Evolutionary conservation across 2,888 invertebrate genomes (phyloP).

Genomic region (Magallana nippona): DNA sequence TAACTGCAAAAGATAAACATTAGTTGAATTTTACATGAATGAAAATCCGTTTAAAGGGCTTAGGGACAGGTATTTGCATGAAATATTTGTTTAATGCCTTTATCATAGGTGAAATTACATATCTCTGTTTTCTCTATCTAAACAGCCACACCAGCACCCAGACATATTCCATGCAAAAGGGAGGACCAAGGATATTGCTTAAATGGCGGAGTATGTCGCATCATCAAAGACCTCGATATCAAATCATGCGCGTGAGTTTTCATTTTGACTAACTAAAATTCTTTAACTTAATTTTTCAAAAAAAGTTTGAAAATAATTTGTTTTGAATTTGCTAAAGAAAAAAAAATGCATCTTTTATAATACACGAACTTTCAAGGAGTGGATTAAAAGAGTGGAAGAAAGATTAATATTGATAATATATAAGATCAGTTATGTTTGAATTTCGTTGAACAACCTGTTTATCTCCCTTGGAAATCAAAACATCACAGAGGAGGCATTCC

Average conservation of each 20-base stretch:
- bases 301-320: too few relatives aligned
- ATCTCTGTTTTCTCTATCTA: neutral
- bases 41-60: neutral
- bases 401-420: constrained; percentile 3
- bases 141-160: neutral
- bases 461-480: neutral
- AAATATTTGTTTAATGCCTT: neutral
- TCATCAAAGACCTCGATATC: constrained; percentile 39
- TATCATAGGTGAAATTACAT: too few relatives aligned
- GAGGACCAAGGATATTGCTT: constrained; percentile 41
- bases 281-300: too few relatives aligned
- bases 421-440: neutral
- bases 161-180: constrained; percentile 38
- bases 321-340: neutral
- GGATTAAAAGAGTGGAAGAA: neutral
- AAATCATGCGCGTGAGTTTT: constrained; percentile 42
- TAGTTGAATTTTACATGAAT: constrained; percentile 2
- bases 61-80: neutral
- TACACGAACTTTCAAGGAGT: neutral
- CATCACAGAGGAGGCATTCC: neutral
- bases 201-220: constrained; percentile 38
- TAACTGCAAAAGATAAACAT: neutral
- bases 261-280: too few relatives aligned
- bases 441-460: constrained; percentile 24
- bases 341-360: neutral